Evolutionary conservation across 2,797 vertebrate species (phyloP).

Genomic region (Sebastes minor): DNA sequence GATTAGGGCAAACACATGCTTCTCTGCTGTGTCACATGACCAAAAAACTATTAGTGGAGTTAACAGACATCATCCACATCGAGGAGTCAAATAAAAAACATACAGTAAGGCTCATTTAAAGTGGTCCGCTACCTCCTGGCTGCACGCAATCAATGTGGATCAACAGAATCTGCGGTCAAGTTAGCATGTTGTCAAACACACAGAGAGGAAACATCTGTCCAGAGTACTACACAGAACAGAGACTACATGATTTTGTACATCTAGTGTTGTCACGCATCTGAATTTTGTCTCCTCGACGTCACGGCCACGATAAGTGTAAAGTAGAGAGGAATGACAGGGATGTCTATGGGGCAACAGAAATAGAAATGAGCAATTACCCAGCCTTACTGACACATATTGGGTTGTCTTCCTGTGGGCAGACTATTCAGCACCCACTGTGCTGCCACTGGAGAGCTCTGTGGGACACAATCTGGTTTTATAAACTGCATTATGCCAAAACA

Average conservation of each 20-base stretch:
- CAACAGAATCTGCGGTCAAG: neutral
- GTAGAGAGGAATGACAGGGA: slow-evolving; percentile 13
- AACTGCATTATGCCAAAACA: slow-evolving; percentile 7
- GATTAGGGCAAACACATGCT: slow-evolving; percentile 47
- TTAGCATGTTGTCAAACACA: slow-evolving; percentile 16
- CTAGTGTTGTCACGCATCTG: neutral
- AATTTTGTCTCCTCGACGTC: neutral
- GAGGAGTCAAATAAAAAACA: slow-evolving; percentile 8
- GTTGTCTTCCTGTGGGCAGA: slow-evolving; percentile 23
- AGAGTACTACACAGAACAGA: neutral
- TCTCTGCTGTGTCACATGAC: slow-evolving; percentile 36
- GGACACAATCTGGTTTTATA: slow-evolving; percentile 22
- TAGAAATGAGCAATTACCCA: slow-evolving; percentile 54
- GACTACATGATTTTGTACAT: neutral
- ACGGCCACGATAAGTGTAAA: neutral
- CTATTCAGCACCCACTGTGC: slow-evolving; percentile 20
- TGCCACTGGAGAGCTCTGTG: slow-evolving; percentile 27
- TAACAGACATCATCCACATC: neutral
- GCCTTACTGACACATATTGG: slow-evolving; percentile 31
- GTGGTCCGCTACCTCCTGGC: slow-evolving; percentile 8
- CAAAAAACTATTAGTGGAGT: slow-evolving; percentile 35
- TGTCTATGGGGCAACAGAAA: slow-evolving; percentile 32
- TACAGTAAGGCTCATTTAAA: slow-evolving; percentile 10
- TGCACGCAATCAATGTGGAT: neutral
- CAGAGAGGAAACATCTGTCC: slow-evolving; percentile 12